Conservation (phyloP, 2,797 vertebrate species). For the Melanotaenia boesemani region DNA sequence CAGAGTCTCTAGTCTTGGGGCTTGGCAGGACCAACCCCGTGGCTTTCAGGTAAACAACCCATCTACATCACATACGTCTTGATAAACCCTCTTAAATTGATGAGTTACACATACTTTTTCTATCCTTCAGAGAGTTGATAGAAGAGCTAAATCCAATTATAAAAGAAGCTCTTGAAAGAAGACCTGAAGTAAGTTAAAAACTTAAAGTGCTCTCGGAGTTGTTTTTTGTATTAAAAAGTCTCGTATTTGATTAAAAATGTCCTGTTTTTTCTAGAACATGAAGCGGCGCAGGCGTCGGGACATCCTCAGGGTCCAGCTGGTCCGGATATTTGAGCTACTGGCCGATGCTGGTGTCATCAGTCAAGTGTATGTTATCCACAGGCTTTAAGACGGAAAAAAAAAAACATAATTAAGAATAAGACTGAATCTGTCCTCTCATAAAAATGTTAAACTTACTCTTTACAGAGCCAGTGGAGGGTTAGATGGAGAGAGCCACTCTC, state of each 20-base stretch:
- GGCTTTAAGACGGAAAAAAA: not conserved
- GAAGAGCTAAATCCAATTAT: conserved; percentile 99
- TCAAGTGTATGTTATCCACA: conserved; percentile 88
- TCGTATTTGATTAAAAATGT: not conserved
- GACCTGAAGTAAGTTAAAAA: conserved; percentile 92
- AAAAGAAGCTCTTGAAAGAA: conserved; percentile 99
- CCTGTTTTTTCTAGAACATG: conserved; percentile 89
- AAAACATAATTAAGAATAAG: not conserved
- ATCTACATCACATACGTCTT: not conserved
- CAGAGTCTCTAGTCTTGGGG: conserved; percentile 97
- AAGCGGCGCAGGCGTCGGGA: conserved; percentile 99
- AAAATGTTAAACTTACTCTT: conserved; percentile 9
- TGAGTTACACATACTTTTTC: not conserved
- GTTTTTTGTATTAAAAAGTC: not conserved
- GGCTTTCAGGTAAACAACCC: conserved; percentile 90
- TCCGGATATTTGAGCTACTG: conserved; percentile 98
- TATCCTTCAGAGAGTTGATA: conserved; percentile 90
- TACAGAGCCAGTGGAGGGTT: conserved; percentile 95
- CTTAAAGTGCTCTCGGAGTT: not conserved
- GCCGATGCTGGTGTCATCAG: conserved; percentile 98
- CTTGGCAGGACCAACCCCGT: conserved; percentile 99
- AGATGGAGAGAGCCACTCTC: conserved; percentile 96
- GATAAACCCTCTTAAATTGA: too few species aligned
- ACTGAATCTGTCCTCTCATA: not conserved
- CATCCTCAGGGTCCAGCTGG: conserved; percentile 98